Evolutionary conservation across 2,888 invertebrate species (phyloP), one percentile per base, ranked within the genome.

Genomic region (Dorcus parallelipipedus): DNA sequence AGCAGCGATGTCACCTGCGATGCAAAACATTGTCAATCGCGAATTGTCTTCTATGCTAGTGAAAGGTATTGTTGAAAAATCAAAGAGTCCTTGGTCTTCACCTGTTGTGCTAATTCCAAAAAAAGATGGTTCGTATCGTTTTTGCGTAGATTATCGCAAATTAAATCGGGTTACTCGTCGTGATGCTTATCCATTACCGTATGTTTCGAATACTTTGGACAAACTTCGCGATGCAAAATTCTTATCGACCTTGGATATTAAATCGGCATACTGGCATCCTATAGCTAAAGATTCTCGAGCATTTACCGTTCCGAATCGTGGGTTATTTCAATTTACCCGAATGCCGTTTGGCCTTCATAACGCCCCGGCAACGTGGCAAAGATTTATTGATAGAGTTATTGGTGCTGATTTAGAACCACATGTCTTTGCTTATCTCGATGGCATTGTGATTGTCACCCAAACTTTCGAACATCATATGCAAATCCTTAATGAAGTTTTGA

Each of bases 181-280:
- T 9, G 70, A 73, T 59, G 68, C 71, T 1, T 71, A 74, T 63
- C 71, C 72, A 1, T 38, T 74, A 0, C 74, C 65, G 0, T 66
- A 69, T 38, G 69, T 73, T 23, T 63, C 63, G 0, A 55, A 63
- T 2, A 74, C 71, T 9, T 50, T 73, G 26, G 67, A 72, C 38
- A 63, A 65, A 38, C 59, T 75, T 1, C 54, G 70, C 1, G 59
- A 65, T 20, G 71, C 73, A 6, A 56, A 14, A 60, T 20, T 76
- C 49, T 63, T 76, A 9, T 66, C 66, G 1, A 71, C 71, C 0
- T 52, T 75, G 0, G 75, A 76, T 58, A 56, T 63, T 8, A 67
- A 65, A 9, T 59, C 62, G 9, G 72, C 69, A 0, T 73, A 68
- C 58, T 69, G 14, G 14, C 70, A 73, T 23, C 67, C 67, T 6